Percentiles rank a stretch among this genome's conserved stretches.
phyloP scores from a whole-genome alignment of 1,140 invertebrate genomes.

The Megalonaias nervosa region DNA sequence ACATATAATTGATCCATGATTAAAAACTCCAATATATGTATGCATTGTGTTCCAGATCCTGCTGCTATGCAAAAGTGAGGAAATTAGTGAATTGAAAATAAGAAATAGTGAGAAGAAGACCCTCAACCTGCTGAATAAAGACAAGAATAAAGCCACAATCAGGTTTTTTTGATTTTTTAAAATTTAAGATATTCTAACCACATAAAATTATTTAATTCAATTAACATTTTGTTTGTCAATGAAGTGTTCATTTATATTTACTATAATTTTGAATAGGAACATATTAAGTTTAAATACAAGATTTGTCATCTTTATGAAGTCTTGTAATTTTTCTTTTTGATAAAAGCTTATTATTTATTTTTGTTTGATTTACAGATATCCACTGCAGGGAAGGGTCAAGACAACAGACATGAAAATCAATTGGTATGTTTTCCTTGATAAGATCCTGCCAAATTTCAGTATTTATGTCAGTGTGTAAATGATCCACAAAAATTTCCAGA shows the following conservation, averaged over 20 bases:
- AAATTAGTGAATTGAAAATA: slow-evolving; percentile 77
- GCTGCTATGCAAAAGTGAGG: slow-evolving; percentile 74
- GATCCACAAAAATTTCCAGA: neutral
- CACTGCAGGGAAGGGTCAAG: slow-evolving; percentile 77
- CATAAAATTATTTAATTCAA: too few relatives aligned
- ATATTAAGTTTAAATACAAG: too few relatives aligned
- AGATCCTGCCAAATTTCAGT: neutral
- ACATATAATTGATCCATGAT: too few relatives aligned
- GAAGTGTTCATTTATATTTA: too few relatives aligned
- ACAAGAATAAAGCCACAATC: slow-evolving; percentile 73
- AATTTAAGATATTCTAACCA: slow-evolving; percentile 70
- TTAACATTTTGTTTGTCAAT: too few relatives aligned
- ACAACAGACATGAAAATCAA: slow-evolving; percentile 79
- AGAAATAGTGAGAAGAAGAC: slow-evolving; percentile 76
- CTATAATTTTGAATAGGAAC: too few relatives aligned
- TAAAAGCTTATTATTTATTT: neutral
- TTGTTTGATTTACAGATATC: slow-evolving; percentile 69
- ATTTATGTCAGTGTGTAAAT: neutral
- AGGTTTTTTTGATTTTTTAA: slow-evolving; percentile 58
- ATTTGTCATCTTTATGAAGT: too few relatives aligned
- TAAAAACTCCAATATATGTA: too few relatives aligned
- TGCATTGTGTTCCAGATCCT: too few relatives aligned
- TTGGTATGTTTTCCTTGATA: slow-evolving; percentile 72
- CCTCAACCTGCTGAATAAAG: slow-evolving; percentile 78
- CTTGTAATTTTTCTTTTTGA: too few relatives aligned